A percentile compares a stretch with the other conserved stretches of the same genome.
Evolutionary conservation across 2,113 vertebrate species (phyloP).

Genomic region (Aythya baeri): DNA sequence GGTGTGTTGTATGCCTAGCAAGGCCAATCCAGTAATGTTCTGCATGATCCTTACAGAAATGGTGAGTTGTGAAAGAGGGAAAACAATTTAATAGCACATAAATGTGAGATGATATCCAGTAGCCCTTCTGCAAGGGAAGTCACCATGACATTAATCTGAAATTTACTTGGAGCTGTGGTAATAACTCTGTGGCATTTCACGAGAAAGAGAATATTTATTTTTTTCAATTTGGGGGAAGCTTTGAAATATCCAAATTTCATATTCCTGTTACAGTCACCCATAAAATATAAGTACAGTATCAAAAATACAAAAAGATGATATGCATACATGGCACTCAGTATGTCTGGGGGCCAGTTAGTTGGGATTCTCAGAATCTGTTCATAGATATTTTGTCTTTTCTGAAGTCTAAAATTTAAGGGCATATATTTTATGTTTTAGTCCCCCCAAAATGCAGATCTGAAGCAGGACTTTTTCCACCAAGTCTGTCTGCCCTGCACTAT

Average conservation of each 20-base stretch:
- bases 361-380: background rate
- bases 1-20: background rate
- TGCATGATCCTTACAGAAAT: background rate
- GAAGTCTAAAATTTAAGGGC: background rate
- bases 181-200: background rate
- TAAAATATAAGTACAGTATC: background rate
- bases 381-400: background rate
- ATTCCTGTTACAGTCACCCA: background rate
- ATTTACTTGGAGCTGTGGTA: background rate
- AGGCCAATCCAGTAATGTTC: background rate
- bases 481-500: background rate
- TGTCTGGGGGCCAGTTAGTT: background rate
- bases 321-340: fast-evolving
- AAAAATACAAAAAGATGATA: background rate
- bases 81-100: background rate
- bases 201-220: background rate
- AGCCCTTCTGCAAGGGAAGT: background rate
- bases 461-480: background rate
- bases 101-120: background rate
- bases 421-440: background rate
- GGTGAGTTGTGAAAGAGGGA: background rate
- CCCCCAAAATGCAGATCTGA: background rate
- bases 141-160: background rate
- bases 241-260: background rate
- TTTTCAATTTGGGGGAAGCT: background rate